Conservation (phyloP, 2,888 invertebrate genomes). For the Opisthograptis luteolata region DNA sequence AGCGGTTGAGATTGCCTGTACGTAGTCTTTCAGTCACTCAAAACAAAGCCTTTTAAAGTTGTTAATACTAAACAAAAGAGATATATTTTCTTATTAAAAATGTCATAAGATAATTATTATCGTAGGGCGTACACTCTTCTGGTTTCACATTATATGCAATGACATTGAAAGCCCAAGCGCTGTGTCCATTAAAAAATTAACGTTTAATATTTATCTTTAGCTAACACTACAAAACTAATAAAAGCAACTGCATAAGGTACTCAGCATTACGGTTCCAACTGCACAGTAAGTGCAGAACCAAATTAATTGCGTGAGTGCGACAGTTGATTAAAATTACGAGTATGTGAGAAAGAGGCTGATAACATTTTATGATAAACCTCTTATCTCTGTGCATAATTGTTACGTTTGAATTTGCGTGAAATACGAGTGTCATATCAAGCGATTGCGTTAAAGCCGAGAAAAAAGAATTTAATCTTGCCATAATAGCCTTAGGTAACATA, state of each 20-base stretch:
- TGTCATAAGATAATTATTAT: too few relatives aligned
- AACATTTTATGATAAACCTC: neutral
- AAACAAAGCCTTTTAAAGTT: too few relatives aligned
- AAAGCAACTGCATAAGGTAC: neutral
- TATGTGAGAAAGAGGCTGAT: conserved; percentile 4
- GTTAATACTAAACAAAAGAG: too few relatives aligned
- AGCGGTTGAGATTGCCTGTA: too few relatives aligned
- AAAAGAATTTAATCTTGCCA: neutral
- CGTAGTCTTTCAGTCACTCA: too few relatives aligned
- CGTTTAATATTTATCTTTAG: conserved; percentile 1
- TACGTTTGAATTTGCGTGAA: neutral
- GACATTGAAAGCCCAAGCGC: neutral
- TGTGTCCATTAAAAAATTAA: neutral
- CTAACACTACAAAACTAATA: neutral
- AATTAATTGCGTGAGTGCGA: conserved; percentile 7
- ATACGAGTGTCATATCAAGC: neutral
- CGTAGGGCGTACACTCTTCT: neutral
- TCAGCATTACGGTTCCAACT: neutral
- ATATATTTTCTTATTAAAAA: too few relatives aligned
- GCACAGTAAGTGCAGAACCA: conserved; percentile 8
- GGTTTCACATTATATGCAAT: conserved; percentile 5
- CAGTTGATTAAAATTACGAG: neutral
- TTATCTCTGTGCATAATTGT: conserved; percentile 3
- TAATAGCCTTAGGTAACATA: too few relatives aligned
- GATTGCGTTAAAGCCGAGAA: neutral